Base-by-base conservation (phyloP, 2,888 invertebrate genomes). In the Lithophane semibrunnea region DNA sequence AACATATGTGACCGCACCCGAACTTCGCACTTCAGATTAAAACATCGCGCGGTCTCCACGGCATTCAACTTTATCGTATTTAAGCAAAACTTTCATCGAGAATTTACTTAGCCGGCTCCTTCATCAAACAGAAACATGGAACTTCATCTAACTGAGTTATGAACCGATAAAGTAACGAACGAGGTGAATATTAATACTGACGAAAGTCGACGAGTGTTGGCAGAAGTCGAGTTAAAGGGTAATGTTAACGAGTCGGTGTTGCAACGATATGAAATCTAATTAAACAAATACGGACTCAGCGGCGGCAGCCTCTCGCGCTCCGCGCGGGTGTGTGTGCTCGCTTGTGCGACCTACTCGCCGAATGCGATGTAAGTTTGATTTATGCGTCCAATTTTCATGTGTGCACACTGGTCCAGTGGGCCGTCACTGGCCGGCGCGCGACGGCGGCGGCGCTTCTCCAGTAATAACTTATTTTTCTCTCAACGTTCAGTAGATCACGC, bases 111-210 rank as follows among this genome's bases (percentile, higher is more conserved):
- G 86, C 86, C 75, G 90, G 92, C 90, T 91, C 87, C 90, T 68
- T 92, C 92, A 90, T 92, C 93, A 93, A 94, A 93, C 91, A 90
- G 92, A 93, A 94, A 92, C 94, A 93, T 89, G 89, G 88, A 93
- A 92, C 89, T 94, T 90, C 80, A 88, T 91, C 88, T 91, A 92
- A 94, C 91, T 90, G 88, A 91, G 91, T 93, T 94, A 92, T 88
- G 86, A 91, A 92, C 91, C 93, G 91, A 93, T 93, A 92, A 92
- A 92, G 91, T 89, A 91, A 89, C 84, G 90, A 92, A 90, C 88
- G 90, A 92, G 90, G 90, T 90, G 90, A 93, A 93, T 94, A 92
- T 92, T 91, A 92, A 92, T 92, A 90, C 88, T 83, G 87, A 88
- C 85, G 86, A 70, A 75, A 83, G 76, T 83, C 65, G 44, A 60